Evolutionary conservation across 1,140 invertebrate genomes (phyloP), one percentile per base, ranked within the genome.

Genomic region (Diorhabda sublineata): DNA sequence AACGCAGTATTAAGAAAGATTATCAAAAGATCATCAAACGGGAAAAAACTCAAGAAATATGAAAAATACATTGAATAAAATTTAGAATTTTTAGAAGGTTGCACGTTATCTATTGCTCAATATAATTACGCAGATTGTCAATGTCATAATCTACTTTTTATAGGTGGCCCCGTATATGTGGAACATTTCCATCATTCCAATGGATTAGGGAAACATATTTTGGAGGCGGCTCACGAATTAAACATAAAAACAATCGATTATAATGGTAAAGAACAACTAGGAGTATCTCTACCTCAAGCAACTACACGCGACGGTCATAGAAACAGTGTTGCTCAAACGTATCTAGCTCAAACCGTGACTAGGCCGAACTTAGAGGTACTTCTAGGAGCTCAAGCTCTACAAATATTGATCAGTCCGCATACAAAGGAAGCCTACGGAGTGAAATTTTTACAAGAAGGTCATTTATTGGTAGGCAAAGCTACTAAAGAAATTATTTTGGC

Each of bases 401-500:
- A 89, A 79, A 80, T 95, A 42, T 75, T 89, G 6, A 87, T 90
- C 42, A 83, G 87, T 69, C 80, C 81, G 0, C 71, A 77, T 0
- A 85, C 84, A 0, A 89, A 87, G 75, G 82, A 82, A 3, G 89
- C 90, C 0, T 79, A 83, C 41, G 90, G 89, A 2, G 85, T 93
- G 0, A 83, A 89, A 75, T 91, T 88, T 73, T 68, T 83, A 3
- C 82, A 83, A 59, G 80, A 84, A 45, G 81, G 75, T 5, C 69
- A 74, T 58, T 7, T 77, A 4, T 72, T 82, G 63, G 79, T 78
- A 47, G 83, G 86, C 4, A 81, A 80, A 66, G 88, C 88, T 0
- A 82, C 78, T n/a, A 90, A 87, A 73, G 91, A 92, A 80, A 85
- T 90, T 0, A 89, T 90, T 47, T 70, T 90, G 5, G 88, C 89